These are phyloP conservation scores for Lordiphosa andalusiaca DNA, from an alignment of 2,888 invertebrate genomes.

Conservation along the genomic window DNA sequence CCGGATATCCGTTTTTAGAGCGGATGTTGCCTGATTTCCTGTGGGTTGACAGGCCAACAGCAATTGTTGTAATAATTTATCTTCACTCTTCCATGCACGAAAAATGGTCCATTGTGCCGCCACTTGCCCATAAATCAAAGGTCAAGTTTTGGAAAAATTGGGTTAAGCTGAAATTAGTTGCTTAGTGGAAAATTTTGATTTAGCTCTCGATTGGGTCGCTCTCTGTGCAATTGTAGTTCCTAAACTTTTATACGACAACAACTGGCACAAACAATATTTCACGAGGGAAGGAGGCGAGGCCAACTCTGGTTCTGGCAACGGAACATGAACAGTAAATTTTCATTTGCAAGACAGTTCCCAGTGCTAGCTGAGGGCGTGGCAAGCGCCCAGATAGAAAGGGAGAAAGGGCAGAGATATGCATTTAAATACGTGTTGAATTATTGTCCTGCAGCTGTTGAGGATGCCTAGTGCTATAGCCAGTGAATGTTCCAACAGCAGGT, in stretches of 20 bases:
- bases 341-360: conserved; percentile 58
- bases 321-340: conserved; percentile 71
- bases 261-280: conserved; percentile 47
- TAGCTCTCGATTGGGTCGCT: conserved; percentile 61
- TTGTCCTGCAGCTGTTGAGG: conserved; percentile 53
- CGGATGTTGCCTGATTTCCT: conserved; percentile 72
- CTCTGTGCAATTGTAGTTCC: conserved; percentile 33
- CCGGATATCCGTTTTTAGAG: conserved; percentile 67
- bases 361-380: conserved; percentile 25
- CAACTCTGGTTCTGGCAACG: conserved; percentile 57
- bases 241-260: conserved; percentile 32
- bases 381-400: conserved; percentile 9
- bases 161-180: conserved; percentile 72
- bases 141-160: conserved; percentile 57
- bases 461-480: conserved; percentile 28
- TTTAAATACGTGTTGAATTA: conserved; percentile 74
- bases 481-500: conserved; percentile 24
- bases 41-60: conserved; percentile 51
- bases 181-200: conserved; percentile 58
- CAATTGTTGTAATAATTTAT: conserved; percentile 55
- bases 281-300: conserved; percentile 18
- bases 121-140: conserved; percentile 57
- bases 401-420: conserved; percentile 40
- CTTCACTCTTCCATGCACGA: conserved; percentile 36
- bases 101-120: conserved; percentile 37